Conservation (phyloP, 2,113 vertebrate species). For the Proterorhinus semilunaris region DNA sequence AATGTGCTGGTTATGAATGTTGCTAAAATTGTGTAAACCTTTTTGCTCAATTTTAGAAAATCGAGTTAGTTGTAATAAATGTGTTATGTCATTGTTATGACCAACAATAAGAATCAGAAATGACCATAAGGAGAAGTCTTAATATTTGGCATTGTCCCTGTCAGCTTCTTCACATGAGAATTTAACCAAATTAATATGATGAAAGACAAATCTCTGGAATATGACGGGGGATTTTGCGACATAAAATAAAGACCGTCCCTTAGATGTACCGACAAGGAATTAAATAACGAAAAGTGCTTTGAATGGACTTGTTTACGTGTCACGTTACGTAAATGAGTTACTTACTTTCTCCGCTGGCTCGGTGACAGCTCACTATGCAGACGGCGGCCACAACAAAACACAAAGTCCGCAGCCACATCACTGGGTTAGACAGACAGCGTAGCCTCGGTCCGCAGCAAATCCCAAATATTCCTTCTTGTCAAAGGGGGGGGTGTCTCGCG, state of each 20-base stretch:
- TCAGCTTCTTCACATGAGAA: not conserved
- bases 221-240: not conserved
- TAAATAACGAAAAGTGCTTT: not conserved
- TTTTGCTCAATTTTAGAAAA: not conserved
- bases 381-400: conserved; percentile 61
- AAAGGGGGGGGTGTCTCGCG: not conserved
- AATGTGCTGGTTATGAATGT: too few relatives aligned
- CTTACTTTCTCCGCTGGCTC: conserved; percentile 75
- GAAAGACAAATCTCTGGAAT: not conserved
- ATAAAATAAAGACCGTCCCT: not conserved
- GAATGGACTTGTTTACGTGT: not conserved
- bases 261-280: too few relatives aligned
- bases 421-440: conserved; percentile 42
- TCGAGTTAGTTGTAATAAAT: not conserved
- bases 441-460: conserved; percentile 17
- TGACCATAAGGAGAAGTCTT: not conserved
- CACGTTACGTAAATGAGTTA: conserved; percentile 14
- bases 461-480: conserved; percentile 35
- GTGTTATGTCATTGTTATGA: not conserved
- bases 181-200: not conserved
- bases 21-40: too few relatives aligned
- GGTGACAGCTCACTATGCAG: conserved; percentile 66
- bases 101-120: not conserved
- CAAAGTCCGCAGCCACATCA: conserved; percentile 71
- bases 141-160: not conserved